Evolutionary conservation across 2,888 invertebrate genomes (phyloP), one percentile per base, ranked within the genome.

Genomic region (Drosophila koepferae): DNA sequence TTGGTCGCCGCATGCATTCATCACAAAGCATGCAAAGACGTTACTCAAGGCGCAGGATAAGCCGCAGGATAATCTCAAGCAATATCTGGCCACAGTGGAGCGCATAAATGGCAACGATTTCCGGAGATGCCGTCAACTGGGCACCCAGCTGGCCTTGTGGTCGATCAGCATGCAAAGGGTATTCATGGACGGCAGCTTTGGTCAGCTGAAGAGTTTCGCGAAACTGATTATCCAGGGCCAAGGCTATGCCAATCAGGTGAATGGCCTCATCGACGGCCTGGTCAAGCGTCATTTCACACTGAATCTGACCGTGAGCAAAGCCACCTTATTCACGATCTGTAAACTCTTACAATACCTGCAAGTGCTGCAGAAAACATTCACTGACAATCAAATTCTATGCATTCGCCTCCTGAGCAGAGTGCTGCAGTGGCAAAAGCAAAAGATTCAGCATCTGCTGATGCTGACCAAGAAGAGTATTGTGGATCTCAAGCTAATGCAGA

Each of bases 1-100:
- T 62, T 99, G 98, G 98, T 95, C 96, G 88, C 97, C 98, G 0
- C 96, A 96, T 91, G 94, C 95, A 81, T 99, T 98, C 93, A 94
- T 99, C 5, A 93, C 94, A 53, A 94, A 95, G 80, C 95, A 95
- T 92, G 93, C 95, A 74, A 94, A 95, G 81, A 93, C 95, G 82
- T 91, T 95, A 16, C 91, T 93, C 1, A 91, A 94, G 53, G 93
- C 94, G 67, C 86, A 90, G 69, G 93, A 93, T 63, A 95, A 94
- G 85, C 81, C 92, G 1, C 89, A 92, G 4, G 74, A 91, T 31
- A 66, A 70, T 91, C 83, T 93, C 1, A 94, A 94, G 84, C 92
- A 94, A 16, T 94, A 96, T 43, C 94, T 95, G 74, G 92, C 93
- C 6, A 94, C 94, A 81, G 92, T 96, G 54, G 94, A 94, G 62